Evolutionary conservation across 2,888 invertebrate species (phyloP), one percentile per base, ranked within the genome.

Genomic region (Chironomus tentans): DNA sequence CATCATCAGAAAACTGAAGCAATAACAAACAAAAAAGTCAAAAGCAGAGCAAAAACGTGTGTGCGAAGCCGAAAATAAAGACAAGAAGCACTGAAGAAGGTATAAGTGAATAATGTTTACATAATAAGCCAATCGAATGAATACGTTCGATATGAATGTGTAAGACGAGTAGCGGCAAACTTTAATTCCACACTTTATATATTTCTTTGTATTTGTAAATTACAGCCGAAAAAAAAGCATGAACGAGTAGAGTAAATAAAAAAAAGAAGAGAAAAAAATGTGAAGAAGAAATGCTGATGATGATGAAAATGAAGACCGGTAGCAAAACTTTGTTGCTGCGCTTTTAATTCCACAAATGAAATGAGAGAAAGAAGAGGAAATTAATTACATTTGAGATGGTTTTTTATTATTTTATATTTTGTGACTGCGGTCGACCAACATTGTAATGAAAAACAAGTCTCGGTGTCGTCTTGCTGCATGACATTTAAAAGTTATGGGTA

Each of bases 151-250:
- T 46, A 50, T 62, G 61, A 38, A 28, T 38, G 72, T 62, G 72
- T 72, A 72, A 72, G 38, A 72, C 72, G 18, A 62, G 72, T 46
- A 72, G 72, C 72, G 46, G 21, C 65, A 21, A 24, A 56, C 48
- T 50, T 70, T 50, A 70, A 24, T 71, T 28, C 56, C n/a, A 21
- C 65, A 65, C 18, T 21, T 24, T 24, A 65, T 13, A 21, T 24
- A 15, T 56, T 15, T 50, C 56, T 56, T 56, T 56, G n/a, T 15
- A 5, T 56, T 56, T 38, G 38, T 38, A 38, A 38, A 38, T 38
- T 38, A 38, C 38, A 38, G 38, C 38, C 38, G 38, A 38, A 38
- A 38, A 38, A 10, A 38, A 38, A 12, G 12, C 18, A 15, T 56
- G 56, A 15, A 15, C 18, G 56, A 15, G 56, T 56, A 56, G 15